A percentile compares a stretch with the other conserved stretches of the same genome.
Conservation (phyloP, 2,797 vertebrate species). For the Gadopsis marmoratus region DNA sequence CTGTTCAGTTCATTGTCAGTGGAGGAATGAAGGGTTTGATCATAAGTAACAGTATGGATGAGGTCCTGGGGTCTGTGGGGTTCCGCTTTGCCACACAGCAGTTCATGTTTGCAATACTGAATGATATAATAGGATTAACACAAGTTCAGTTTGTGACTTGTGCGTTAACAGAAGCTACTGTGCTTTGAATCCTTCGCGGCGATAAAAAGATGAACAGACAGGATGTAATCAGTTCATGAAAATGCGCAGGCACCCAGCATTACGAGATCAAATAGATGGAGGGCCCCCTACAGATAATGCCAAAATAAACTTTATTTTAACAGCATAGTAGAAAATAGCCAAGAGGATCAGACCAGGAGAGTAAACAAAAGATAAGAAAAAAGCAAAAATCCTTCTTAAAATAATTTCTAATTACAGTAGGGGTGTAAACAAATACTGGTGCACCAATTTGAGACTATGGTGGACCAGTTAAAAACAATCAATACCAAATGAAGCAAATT, state of each 20-base stretch:
- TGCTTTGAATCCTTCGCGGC: constrained; percentile 51
- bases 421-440: not conserved
- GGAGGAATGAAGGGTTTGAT: constrained; percentile 16
- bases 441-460: constrained; percentile 18
- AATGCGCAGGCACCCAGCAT: constrained; percentile 46
- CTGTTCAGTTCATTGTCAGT: not conserved
- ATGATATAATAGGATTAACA: constrained; percentile 40
- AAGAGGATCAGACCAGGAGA: constrained; percentile 15
- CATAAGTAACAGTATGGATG: not conserved
- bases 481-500: constrained; percentile 1
- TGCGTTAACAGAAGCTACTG: constrained; percentile 33
- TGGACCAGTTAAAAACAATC: constrained; percentile 21
- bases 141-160: constrained; percentile 29
- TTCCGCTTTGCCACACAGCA: constrained; percentile 21
- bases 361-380: constrained; percentile 39
- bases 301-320: constrained; percentile 59
- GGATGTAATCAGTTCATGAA: constrained; percentile 49
- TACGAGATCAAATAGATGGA: constrained; percentile 50
- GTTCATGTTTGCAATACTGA: constrained; percentile 20
- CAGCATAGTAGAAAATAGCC: constrained; percentile 36
- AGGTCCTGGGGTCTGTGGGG: not conserved
- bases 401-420: not conserved
- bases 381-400: constrained; percentile 9
- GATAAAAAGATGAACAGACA: constrained; percentile 51
- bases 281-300: constrained; percentile 36